phyloP scores from a whole-genome alignment of 2,888 invertebrate genomes.

The Gymnosoma rotundatum region DNA sequence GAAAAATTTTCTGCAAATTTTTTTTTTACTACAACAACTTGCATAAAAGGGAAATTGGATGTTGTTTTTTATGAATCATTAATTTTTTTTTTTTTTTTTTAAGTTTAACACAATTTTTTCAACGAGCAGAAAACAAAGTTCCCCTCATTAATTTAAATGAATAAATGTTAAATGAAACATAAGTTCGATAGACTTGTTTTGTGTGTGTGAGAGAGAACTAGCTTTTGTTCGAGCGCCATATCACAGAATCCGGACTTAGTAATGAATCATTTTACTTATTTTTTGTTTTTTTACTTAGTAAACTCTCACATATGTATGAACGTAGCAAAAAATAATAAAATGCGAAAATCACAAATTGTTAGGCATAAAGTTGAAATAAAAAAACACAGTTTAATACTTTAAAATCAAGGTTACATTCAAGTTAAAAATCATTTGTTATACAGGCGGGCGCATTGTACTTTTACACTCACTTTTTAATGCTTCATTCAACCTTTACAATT shows the following conservation, averaged over 20 bases:
- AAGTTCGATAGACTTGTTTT: too few species aligned
- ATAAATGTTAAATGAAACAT: not conserved
- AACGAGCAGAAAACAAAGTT: too few species aligned
- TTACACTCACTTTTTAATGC: constrained; percentile 34
- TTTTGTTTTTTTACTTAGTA: not conserved
- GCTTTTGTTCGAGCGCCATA: constrained; percentile 5
- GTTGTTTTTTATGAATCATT: constrained; percentile 33
- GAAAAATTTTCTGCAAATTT: constrained; percentile 34
- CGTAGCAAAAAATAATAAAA: not conserved
- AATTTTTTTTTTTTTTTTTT: not conserved
- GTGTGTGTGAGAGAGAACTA: not conserved
- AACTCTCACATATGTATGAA: not conserved
- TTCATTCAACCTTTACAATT: constrained; percentile 3
- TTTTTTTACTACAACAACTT: constrained; percentile 18
- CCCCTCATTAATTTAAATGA: too few species aligned
- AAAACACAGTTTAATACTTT: not conserved
- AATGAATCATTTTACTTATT: constrained; percentile 43
- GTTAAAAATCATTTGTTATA: constrained; percentile 15
- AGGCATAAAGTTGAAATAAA: not conserved
- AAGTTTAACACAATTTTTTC: not conserved
- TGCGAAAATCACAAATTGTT: constrained; percentile 5
- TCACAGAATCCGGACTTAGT: constrained; percentile 16
- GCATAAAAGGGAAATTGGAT: constrained; percentile 22
- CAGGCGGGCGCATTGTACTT: not conserved
- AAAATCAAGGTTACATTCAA: constrained; percentile 48